These are phyloP conservation scores for Drosophila pallidifrons DNA, from an alignment of 1,140 invertebrate genomes.

Conservation along the genomic window DNA sequence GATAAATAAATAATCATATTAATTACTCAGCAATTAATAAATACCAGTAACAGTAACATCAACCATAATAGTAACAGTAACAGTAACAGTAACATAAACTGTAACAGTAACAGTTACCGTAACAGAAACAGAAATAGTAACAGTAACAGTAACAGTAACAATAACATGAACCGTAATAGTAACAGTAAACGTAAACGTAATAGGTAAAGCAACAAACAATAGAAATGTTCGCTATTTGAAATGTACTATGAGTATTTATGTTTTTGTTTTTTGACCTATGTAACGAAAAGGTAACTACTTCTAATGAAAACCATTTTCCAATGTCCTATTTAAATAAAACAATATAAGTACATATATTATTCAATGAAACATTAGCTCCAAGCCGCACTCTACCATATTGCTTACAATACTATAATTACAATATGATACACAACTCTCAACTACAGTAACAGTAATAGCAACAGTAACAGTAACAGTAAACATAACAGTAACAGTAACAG, in stretches of 20 bases:
- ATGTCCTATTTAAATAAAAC: conserved; percentile 45
- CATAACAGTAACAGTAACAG: conserved; percentile 32
- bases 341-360: conserved; percentile 66
- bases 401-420: conserved; percentile 66
- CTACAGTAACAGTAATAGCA: conserved; percentile 29
- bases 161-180: conserved; percentile 11
- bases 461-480: conserved; percentile 22
- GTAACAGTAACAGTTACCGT: background rate
- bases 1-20: conserved; percentile 29
- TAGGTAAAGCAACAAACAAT: conserved; percentile 21
- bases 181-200: conserved; percentile 6
- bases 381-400: conserved; percentile 71
- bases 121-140: conserved; percentile 9
- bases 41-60: conserved; percentile 4
- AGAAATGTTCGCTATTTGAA: conserved; percentile 25
- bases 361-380: conserved; percentile 80
- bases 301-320: conserved; percentile 24
- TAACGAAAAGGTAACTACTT: conserved; percentile 8
- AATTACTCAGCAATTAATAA: conserved; percentile 11
- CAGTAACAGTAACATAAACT: conserved; percentile 2
- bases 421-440: conserved; percentile 29
- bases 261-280: conserved; percentile 29
- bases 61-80: conserved; percentile 2
- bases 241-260: conserved; percentile 27
- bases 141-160: conserved; percentile 22